phyloP scores from a whole-genome alignment of 2,888 invertebrate genomes.

The Drosophila falleni region DNA sequence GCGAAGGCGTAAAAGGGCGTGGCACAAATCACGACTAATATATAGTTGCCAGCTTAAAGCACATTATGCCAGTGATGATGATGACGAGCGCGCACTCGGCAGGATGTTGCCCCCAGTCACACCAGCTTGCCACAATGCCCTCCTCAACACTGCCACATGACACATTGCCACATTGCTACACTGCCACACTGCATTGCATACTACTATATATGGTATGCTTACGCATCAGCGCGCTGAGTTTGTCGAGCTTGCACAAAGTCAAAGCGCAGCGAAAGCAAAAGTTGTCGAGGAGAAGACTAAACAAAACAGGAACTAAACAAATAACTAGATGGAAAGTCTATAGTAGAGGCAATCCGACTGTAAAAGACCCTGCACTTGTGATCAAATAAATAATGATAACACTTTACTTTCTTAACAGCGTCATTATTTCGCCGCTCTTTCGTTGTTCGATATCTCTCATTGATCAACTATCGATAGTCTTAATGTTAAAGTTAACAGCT shows the following conservation, averaged over 20 bases:
- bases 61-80: slow-evolving; percentile 43
- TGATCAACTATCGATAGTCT: too few species aligned
- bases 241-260: slow-evolving; percentile 22
- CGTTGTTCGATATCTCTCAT: too few species aligned
- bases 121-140: not conserved
- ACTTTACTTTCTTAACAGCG: too few species aligned
- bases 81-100: slow-evolving; percentile 7
- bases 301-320: slow-evolving; percentile 53
- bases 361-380: not conserved
- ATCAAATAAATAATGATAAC: too few species aligned
- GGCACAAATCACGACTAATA: slow-evolving; percentile 33
- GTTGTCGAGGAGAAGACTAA: slow-evolving; percentile 16
- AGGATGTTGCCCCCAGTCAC: slow-evolving; percentile 4
- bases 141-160: not conserved
- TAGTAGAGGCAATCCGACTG: not conserved
- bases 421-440: too few species aligned
- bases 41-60: slow-evolving; percentile 19
- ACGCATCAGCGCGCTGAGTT: slow-evolving; percentile 56
- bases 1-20: slow-evolving; percentile 10
- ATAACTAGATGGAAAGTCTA: slow-evolving; percentile 35
- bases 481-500: too few species aligned
- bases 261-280: slow-evolving; percentile 38
- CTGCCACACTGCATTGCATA: slow-evolving; percentile 8
- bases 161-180: slow-evolving; percentile 2
- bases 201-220: slow-evolving; percentile 36